Base-by-base conservation (phyloP, 2,113 vertebrate species). In the Cheilinus undulatus region DNA sequence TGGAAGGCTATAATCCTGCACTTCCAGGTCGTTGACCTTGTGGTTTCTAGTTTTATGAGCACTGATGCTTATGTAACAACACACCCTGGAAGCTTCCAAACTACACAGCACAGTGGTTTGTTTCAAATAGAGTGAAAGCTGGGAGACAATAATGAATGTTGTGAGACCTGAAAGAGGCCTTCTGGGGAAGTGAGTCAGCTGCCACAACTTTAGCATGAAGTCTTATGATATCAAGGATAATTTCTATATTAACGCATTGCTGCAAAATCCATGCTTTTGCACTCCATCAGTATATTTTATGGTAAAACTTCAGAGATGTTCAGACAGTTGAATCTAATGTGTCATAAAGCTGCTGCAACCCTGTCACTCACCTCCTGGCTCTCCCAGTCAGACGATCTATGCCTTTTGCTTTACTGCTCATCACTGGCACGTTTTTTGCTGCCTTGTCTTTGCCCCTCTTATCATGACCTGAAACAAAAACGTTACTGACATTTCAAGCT, bases 371-470 rank as follows among this genome's bases (percentile, higher is more conserved):
- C 97, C 97, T 97, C 80, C 96, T 95, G 75, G 97, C 97, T 90
- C 97, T 95, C 72, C 97, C 97, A 0, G 97, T 99, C 92, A 99
- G 90, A 51, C 97, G 95, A 76, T 99, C 97, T 87, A 93, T 98
- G 54, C 97, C 97, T 90, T 93, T 95, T 59, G 96, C 96, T 87
- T 95, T 96, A 75, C 95, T 98, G 91, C 95, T 90, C 78, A 91
- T 91, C 69, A 93, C 93, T 0, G 85, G 88, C 2, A 95, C 87
- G 58, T 86, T 86, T 45, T 91, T 94, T 0, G 77, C 61, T 30
- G 91, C 88, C 84, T 93, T 91, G 71, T 91, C 94, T 84, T 92
- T 92, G 76, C 92, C 88, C 23, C 79, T 75, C 60, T 90, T 92
- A 38, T 90, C 87, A 52, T 91, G 92, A 88, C 94, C 97, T 98